Evolutionary conservation across 2,797 vertebrate genomes (phyloP), one percentile per base, ranked within the genome.

Genomic region (Channallabes apus): DNA sequence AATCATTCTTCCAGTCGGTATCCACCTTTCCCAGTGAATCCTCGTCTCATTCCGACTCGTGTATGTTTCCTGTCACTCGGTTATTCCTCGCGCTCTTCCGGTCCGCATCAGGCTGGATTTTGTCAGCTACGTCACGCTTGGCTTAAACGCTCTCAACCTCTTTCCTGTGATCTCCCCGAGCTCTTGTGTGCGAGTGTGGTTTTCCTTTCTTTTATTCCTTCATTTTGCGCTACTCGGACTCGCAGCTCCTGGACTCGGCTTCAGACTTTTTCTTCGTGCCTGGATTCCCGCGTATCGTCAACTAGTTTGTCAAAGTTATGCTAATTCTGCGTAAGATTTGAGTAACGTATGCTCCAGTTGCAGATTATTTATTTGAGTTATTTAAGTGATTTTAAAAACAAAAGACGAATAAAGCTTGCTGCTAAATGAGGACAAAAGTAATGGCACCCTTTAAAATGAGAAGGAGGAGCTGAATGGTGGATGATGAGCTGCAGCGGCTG

Each of bases 81-180:
- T 65, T 80, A 65, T 65, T 80, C 76, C 56, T 38, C 32, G 9
- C n/a, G n/a, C 41, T 9, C 78, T 80, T 65, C 78, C 78, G 65
- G 61, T 65, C 61, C 46, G 61, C 35, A 27, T 41, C 35, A 14
- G 5, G 59, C 78, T 80, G 78, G 78, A 64, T 64, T 29, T 51
- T 11, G 41, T 80, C 77, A 80, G 24, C 24, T 27, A 12, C 3
- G 14, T 64, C 35, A 27, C 38, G 61, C 24, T 46, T 9, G 78
- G 61, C 7, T 27, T 18, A 62, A 2, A 27, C 5, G 22, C 77
- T 65, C 24, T 24, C 41, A n/a, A 46, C 2, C 14, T 8, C 32
- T 38, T 41, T n/a, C 20, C 4, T 17, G 27, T 38, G 11, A 38
- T 79, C 58, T 79, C 76, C 58, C 29, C 0, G 20, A 59, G 29